Evolutionary conservation across 2,888 invertebrate genomes (phyloP), one percentile per base, ranked within the genome.

Genomic region (Epiblema foenella): DNA sequence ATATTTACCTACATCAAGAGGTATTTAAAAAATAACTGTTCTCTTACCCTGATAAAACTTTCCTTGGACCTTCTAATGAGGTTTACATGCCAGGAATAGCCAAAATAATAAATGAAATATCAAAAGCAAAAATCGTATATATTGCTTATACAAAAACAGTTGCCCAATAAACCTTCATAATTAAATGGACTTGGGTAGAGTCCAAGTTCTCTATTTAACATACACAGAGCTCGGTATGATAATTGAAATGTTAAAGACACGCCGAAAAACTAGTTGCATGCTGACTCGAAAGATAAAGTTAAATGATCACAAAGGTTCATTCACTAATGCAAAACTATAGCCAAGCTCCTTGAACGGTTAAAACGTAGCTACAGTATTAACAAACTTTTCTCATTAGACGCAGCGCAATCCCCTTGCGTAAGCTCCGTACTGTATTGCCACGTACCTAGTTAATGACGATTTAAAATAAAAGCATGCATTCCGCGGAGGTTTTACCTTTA

Each of bases 381-480:
- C 63, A 68, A 78, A 79, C 74, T 79, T 81, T 77, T 77, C 77
- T 76, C 75, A 79, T 78, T 77, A 76, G 60, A 64, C 69, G 52
- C 73, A 24, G 65, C 69, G 72, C 70, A 71, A 74, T 75, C 72
- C 73, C 65, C 73, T 60, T 73, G 56, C 29, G 67, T 62, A 51
- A 60, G 71, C 62, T 70, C 54, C 29, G 20, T 51, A 66, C 9
- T 62, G 56, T 33, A 69, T 49, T 60, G 56, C 60, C 39, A 51
- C 29, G 70, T 46, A 60, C 54, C 46, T 24, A 49, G 62, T 66
- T 57, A 71, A 71, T 51, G 66, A 56, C 37, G 24, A 58, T 71
- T 63, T 63, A 33, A 54, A 72, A 72, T 57, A 68, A 69, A 72
- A 72, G 60, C 59, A 68, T 62, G 58, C 51, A 60, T 65, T 42